Conservation (phyloP, 2,888 invertebrate species). For the Pheosia tremula region DNA sequence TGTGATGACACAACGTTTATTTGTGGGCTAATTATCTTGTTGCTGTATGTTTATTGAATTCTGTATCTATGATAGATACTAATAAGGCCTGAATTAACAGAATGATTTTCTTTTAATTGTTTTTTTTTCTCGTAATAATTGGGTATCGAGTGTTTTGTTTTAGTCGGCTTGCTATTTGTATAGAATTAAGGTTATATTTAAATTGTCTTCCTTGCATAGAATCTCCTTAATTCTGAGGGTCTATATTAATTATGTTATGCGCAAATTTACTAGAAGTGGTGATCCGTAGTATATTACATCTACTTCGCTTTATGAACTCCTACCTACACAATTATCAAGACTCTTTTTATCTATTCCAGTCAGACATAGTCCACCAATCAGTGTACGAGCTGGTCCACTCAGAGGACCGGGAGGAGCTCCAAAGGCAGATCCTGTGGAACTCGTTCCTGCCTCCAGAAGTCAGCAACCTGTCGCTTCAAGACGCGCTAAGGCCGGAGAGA, state of each 20-base stretch:
- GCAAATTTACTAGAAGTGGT: no score
- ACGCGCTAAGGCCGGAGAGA: constrained; percentile 95
- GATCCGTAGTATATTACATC: no score
- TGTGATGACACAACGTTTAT: constrained; percentile 42
- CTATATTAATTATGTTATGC: no score
- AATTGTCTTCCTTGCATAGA: no score
- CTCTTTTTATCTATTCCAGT: constrained; percentile 86
- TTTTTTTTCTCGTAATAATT: no score
- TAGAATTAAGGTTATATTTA: no score
- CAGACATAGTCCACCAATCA: constrained; percentile 99
- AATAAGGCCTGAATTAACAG: background rate
- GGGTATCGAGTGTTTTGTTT: no score
- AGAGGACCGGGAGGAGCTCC: constrained; percentile 98
- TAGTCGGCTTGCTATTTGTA: no score
- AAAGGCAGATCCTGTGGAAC: constrained; percentile 97
- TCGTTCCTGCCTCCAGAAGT: constrained; percentile 94
- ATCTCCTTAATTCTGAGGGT: no score
- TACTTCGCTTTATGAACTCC: no score
- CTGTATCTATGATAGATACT: constrained; percentile 2
- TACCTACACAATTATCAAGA: background rate
- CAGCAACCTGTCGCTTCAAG: constrained; percentile 90
- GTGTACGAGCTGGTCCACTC: constrained; percentile 99
- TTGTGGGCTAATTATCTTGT: constrained; percentile 61
- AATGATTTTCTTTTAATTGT: no score
- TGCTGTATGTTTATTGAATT: constrained; percentile 33